phyloP scores from a whole-genome alignment of 2,888 invertebrate genomes.

The Pediacus dermestoides region DNA sequence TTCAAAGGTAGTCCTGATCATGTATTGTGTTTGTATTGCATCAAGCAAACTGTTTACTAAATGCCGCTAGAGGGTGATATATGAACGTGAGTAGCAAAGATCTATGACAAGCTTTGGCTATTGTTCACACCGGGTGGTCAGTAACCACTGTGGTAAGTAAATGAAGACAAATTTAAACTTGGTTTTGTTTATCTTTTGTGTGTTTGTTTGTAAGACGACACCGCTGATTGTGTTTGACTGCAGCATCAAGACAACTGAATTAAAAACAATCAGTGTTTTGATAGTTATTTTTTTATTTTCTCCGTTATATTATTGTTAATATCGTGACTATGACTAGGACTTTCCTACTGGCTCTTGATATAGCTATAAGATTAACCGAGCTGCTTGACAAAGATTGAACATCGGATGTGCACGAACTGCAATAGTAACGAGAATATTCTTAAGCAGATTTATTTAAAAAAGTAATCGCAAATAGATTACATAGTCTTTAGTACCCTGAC shows the following conservation, averaged over 20 bases:
- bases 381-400: not conserved
- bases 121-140: slow-evolving; percentile 48
- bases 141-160: slow-evolving; percentile 46
- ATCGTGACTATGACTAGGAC: not conserved
- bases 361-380: slow-evolving; percentile 1
- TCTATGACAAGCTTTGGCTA: slow-evolving; percentile 42
- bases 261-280: slow-evolving; percentile 27
- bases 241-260: slow-evolving; percentile 32
- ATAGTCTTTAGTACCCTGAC: too few species aligned
- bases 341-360: not conserved
- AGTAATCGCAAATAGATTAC: too few species aligned
- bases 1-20: slow-evolving; percentile 24
- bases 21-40: slow-evolving; percentile 20
- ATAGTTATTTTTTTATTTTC: not conserved
- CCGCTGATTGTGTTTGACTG: slow-evolving; percentile 44
- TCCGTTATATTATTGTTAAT: not conserved
- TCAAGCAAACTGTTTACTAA: slow-evolving; percentile 9
- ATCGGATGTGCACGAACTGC: not conserved
- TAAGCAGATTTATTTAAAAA: too few species aligned
- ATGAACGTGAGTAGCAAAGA: slow-evolving; percentile 41
- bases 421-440: slow-evolving; percentile 2
- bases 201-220: slow-evolving; percentile 22
- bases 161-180: slow-evolving; percentile 50
- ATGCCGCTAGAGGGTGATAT: slow-evolving; percentile 34
- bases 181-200: slow-evolving; percentile 29